A percentile compares a stretch with the other conserved stretches of the same genome.
Evolutionary conservation across 2,797 vertebrate species (phyloP).

Genomic region (Micrastur ruficollis): DNA sequence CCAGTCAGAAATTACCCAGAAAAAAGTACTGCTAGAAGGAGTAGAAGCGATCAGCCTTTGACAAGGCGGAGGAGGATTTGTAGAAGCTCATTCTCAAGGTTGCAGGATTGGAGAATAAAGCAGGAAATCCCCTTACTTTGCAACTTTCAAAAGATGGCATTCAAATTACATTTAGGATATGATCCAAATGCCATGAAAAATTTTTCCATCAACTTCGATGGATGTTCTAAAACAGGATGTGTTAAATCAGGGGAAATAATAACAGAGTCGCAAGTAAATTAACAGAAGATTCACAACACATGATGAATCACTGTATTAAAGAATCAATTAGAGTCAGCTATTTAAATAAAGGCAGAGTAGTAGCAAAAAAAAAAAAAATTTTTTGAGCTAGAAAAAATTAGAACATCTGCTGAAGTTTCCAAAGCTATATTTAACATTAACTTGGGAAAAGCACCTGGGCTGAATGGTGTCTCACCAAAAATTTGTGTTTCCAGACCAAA

Average conservation of each 20-base stretch:
- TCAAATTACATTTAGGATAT: slow-evolving; percentile 7
- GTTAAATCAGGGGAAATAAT: slow-evolving; percentile 35
- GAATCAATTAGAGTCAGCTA: slow-evolving; percentile 11
- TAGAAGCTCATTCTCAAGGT: neutral
- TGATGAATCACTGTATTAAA: slow-evolving; percentile 32
- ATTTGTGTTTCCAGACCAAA: slow-evolving; percentile 16
- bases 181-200: slow-evolving; percentile 2
- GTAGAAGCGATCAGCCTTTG: neutral
- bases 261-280: neutral
- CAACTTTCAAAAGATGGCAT: neutral
- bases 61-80: neutral
- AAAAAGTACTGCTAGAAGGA: neutral
- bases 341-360: slow-evolving; percentile 27
- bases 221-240: slow-evolving; percentile 41
- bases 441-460: slow-evolving; percentile 52
- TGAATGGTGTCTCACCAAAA: slow-evolving; percentile 34
- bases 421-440: slow-evolving; percentile 41
- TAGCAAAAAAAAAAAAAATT: neutral
- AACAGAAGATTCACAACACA: slow-evolving; percentile 18
- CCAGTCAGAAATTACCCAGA: neutral
- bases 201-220: neutral
- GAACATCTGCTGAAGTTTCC: slow-evolving; percentile 53
- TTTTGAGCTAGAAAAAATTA: neutral
- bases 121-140: slow-evolving; percentile 38
- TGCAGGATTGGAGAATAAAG: neutral